Conservation (phyloP, 2,888 invertebrate genomes). For the Lasioglossum pauxillum region DNA sequence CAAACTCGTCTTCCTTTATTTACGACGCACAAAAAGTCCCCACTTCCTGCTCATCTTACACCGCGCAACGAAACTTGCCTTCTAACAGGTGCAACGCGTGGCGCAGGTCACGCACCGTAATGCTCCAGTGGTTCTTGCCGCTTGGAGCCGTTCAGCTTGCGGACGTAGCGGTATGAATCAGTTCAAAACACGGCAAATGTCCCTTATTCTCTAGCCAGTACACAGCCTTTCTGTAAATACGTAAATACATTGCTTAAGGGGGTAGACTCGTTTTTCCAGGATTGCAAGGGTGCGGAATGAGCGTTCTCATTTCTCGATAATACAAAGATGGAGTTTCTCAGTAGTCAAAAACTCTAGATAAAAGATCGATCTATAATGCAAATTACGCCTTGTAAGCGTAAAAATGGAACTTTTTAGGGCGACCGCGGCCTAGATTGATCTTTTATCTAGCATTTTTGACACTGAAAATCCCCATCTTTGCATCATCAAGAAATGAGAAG, state of each 20-base stretch:
- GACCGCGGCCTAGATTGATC: too few species aligned
- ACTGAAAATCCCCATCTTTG: too few species aligned
- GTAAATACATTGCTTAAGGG: not conserved
- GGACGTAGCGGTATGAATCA: not conserved
- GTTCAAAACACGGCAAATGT: not conserved
- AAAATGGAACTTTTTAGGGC: too few species aligned
- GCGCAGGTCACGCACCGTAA: constrained; percentile 11
- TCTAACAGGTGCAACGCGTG: constrained; percentile 14
- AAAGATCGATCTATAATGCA: too few species aligned
- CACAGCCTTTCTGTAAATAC: not conserved
- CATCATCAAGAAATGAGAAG: too few species aligned
- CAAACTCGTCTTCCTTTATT: constrained; percentile 1
- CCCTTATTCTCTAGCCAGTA: not conserved
- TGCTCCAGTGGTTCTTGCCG: constrained; percentile 1
- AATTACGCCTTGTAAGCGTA: too few species aligned
- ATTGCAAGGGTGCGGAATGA: too few species aligned
- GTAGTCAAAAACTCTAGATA: too few species aligned
- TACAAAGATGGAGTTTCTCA: too few species aligned
- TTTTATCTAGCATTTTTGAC: too few species aligned
- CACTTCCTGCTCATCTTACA: constrained; percentile 16
- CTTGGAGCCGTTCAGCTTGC: not conserved
- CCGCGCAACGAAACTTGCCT: not conserved
- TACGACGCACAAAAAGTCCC: not conserved
- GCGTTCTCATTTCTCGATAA: too few species aligned
- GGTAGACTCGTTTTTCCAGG: too few species aligned